Evolutionary conservation across 2,888 invertebrate genomes (phyloP), one percentile per base, ranked within the genome.

Genomic region (Laspeyria flexula): DNA sequence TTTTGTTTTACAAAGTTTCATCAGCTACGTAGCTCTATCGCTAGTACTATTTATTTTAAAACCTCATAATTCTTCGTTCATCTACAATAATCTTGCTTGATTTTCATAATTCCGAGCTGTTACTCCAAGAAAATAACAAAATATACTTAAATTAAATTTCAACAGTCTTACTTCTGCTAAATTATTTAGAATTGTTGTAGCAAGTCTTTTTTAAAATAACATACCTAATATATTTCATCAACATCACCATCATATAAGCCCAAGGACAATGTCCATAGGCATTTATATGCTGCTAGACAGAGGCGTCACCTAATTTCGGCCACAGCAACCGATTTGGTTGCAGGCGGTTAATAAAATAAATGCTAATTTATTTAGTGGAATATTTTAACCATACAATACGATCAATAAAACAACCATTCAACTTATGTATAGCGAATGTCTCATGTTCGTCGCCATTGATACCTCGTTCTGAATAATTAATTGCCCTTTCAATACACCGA

Each of bases 391-490:
- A n/a, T n/a, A n/a, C n/a, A 7, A n/a, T 3, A 23, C 34, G 13
- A 39, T 47, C 34, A 48, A 48, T 64, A 35, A 51, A 59, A 52
- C 35, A 51, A 21, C 16, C 46, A 58, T 64, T 43, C 44, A 50
- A 31, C 13, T 31, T 31, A 31, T 31, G 9, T 27, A 35, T 29
- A 23, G 25, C 16, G 10, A 27, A 42, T n/a, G 42, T 3, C 18
- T 45, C 41, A 21, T 21, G 23, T 15, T 29, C 29, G 45, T 13
- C n/a, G 29, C 41, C 43, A 51, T 51, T 47, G 42, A 45, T 50
- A 43, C 54, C 16, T 34, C 7, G 34, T 23, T 37, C 34, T 68
- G 55, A 68, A 68, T 64, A 57, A 55, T 60, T 47, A 55, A 63
- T 57, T 35, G 30, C 23, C 46, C 41, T 44, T 60, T 63, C 54